Evolutionary conservation across 2,797 vertebrate genomes (phyloP).

Genomic region (Onychomys leucogaster): DNA sequence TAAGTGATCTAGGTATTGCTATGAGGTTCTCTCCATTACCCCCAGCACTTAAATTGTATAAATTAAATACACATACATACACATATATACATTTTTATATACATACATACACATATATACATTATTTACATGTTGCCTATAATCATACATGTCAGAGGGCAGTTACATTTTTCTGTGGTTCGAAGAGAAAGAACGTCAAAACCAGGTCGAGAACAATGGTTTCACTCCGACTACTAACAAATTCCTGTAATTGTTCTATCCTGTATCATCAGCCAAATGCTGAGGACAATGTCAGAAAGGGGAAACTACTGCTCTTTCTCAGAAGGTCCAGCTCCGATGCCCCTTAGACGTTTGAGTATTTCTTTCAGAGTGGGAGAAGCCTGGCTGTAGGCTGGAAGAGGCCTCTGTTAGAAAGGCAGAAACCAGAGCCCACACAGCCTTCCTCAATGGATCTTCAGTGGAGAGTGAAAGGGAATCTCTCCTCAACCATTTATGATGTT

Average conservation of each 20-base stretch:
- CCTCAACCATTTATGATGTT: not conserved
- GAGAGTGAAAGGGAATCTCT: not conserved
- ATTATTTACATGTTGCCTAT: not conserved
- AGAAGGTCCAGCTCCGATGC: not conserved
- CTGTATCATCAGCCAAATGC: not conserved
- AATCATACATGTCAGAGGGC: constrained; percentile 17
- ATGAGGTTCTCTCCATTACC: not conserved
- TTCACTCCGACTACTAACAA: not conserved
- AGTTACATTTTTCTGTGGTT: not conserved
- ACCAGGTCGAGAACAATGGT: not conserved
- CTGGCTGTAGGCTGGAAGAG: no score
- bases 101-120: not conserved
- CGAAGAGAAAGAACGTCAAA: not conserved
- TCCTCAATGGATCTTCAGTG: not conserved
- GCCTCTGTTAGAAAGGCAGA: not conserved
- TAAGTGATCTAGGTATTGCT: constrained; percentile 45
- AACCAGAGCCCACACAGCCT: not conserved
- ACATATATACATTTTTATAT: not conserved
- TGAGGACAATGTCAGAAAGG: not conserved
- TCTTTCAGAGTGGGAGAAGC: not conserved
- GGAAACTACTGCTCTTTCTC: not conserved
- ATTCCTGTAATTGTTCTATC: constrained; percentile 15
- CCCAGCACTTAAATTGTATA: not conserved
- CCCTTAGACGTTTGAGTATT: not conserved
- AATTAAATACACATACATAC: not conserved